A percentile compares a stretch with the other conserved stretches of the same genome.
These are phyloP conservation scores for Ophraella communa DNA, from an alignment of 2,888 invertebrate species.

Conservation along the genomic window DNA sequence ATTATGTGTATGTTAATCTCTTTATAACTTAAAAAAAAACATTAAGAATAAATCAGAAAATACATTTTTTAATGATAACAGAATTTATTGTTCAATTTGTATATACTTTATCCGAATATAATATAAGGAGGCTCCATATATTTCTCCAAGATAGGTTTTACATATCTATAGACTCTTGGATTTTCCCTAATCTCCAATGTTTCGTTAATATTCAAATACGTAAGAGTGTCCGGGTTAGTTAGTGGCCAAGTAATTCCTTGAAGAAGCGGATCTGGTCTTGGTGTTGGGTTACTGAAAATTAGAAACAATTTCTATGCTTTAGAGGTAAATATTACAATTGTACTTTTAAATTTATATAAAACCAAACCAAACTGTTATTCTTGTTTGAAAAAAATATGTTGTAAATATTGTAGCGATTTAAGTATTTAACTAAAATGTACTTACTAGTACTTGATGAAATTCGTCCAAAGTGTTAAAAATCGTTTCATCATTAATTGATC, in stretches of 20 bases:
- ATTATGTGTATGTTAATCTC: no score
- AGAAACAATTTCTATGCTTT: no score
- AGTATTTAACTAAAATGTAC: no score
- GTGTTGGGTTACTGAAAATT: conserved; percentile 22
- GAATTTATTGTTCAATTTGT: no score
- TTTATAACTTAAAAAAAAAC: no score
- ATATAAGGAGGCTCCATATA: conserved; percentile 18
- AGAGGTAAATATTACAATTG: no score
- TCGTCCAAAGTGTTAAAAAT: conserved; percentile 15
- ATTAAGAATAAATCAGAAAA: no score
- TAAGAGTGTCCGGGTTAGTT: conserved; percentile 3
- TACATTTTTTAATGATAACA: no score
- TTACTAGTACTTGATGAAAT: conserved; percentile 22
- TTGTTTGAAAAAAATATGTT: no score
- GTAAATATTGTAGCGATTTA: no score
- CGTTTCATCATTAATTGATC: conserved; percentile 18
- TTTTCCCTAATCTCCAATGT: conserved; percentile 25
- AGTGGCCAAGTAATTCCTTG: conserved; percentile 9
- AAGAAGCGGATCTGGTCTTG: neutral
- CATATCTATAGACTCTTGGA: conserved; percentile 23
- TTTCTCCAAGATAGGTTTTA: conserved; percentile 16
- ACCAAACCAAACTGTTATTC: no score
- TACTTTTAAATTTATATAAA: no score
- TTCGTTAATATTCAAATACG: conserved; percentile 27
- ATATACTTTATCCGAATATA: neutral